These are phyloP conservation scores for Hozukius guyotensis DNA, from an alignment of 2,797 vertebrate species.

Conservation along the genomic window DNA sequence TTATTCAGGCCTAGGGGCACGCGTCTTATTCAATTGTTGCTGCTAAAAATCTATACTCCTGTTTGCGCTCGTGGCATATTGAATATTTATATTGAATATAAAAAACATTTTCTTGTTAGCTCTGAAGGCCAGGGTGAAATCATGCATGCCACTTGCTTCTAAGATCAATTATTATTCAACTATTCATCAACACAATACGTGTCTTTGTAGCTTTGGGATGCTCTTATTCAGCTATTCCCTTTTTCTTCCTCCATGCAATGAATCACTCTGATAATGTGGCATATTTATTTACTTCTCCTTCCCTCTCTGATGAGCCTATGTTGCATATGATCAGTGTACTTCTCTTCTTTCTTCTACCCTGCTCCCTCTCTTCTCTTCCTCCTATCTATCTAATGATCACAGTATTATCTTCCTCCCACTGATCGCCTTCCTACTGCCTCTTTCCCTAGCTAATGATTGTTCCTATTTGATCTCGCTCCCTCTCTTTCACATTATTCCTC, in stretches of 20 bases:
- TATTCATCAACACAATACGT: conserved; percentile 2
- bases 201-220: not conserved
- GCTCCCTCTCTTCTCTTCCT: not conserved
- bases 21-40: conserved; percentile 42
- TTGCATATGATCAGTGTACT: conserved; percentile 18
- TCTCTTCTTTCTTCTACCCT: not conserved
- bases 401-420: conserved; percentile 53
- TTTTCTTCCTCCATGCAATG: not conserved
- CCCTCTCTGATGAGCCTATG: conserved; percentile 1
- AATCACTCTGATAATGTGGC: conserved; percentile 21
- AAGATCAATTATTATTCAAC: conserved; percentile 37
- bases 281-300: conserved; percentile 9
- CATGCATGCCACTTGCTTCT: not conserved
- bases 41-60: conserved; percentile 29
- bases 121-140: not conserved
- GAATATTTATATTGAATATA: conserved; percentile 29
- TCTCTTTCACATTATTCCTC: conserved; percentile 53
- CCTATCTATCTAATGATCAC: conserved; percentile 46
- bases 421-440: conserved; percentile 34
- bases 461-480: conserved; percentile 59
- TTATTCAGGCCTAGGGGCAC: conserved; percentile 40
- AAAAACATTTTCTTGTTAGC: not conserved
- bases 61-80: not conserved
- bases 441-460: conserved; percentile 57
- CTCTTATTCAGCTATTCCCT: not conserved